These are phyloP conservation scores for Tenthredo amoena DNA, from an alignment of 2,888 invertebrate species.

Conservation along the genomic window DNA sequence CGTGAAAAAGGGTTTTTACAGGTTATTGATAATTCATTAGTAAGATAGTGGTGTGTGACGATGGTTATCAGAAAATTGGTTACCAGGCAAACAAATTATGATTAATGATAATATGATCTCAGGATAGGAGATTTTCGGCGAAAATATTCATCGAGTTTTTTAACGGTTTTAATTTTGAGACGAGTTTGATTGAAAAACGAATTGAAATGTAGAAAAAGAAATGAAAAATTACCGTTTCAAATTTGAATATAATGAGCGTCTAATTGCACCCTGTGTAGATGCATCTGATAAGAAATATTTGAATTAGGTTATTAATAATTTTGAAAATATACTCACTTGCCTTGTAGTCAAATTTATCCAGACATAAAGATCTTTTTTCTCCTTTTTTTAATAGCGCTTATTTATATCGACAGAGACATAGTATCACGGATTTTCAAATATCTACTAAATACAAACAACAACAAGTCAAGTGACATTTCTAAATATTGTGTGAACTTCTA, in stretches of 20 bases:
- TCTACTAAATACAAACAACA: slow-evolving; percentile 32
- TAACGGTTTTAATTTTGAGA: neutral
- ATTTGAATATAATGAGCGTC: neutral
- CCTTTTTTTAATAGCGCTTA: neutral
- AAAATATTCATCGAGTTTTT: neutral
- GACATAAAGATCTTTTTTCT: neutral
- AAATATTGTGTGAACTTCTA: neutral
- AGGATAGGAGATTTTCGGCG: neutral
- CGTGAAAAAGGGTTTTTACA: neutral
- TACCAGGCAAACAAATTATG: slow-evolving; percentile 34
- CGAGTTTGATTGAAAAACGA: neutral
- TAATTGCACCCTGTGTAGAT: neutral
- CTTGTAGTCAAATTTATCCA: neutral
- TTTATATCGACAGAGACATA: neutral
- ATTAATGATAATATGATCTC: neutral
- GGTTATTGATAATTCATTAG: slow-evolving; percentile 53
- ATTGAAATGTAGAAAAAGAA: neutral
- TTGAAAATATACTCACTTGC: neutral
- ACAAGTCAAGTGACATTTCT: slow-evolving; percentile 44
- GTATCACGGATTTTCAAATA: slow-evolving; percentile 20
- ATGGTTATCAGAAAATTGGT: slow-evolving; percentile 47
- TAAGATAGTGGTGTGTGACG: neutral
- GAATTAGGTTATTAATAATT: neutral
- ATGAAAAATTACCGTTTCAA: neutral
- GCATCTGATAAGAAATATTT: neutral